Base-by-base conservation (phyloP, 2,888 invertebrate genomes). In the Synergus gifuensis region DNA sequence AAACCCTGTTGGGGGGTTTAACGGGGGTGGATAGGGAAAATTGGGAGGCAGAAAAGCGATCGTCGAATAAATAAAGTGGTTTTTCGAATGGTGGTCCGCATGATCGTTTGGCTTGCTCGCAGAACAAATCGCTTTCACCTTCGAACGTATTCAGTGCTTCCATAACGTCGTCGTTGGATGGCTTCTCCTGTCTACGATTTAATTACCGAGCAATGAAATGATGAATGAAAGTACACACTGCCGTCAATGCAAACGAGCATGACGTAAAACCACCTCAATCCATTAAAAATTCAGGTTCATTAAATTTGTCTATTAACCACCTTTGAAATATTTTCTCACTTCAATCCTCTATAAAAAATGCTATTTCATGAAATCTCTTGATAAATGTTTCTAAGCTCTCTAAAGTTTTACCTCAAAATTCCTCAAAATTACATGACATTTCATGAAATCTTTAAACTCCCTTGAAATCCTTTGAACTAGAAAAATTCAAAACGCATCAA, bases 1-100 rank as follows among this genome's bases (percentile, higher is more conserved):
- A 64, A 4, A 2, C 40, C 42, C 42, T 42, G 40, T 64, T 64
- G 64, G 42, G 42, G 16, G 64, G 64, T 64, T 64, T 16, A 16
- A 8, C 22, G 5, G 16, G 44, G 14, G 11, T n/a, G 73, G n/a
- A 28, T 8, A 69, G 69, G 73, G 54, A 28, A 73, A 60, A 9
- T n/a, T 49, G 12, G 49, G 69, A 67, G 46, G 66, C 42, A 62
- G 40, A 49, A 49, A 42, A 64, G 28, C 82, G 81, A 78, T 77
- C 78, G 81, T 36, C 78, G 77, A 83, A 83, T 81, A 81, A 83
- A 81, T 83, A 83, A 64, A 80, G 73, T 78, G 80, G 78, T 76
- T 80, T 81, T 81, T 42, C 63, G 49, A 62, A 44, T 40, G 76
- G 60, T 54, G 46, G 49, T 73, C 73, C 5, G 16, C 54, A 73